phyloP scores from a whole-genome alignment of 2,888 invertebrate species.

The Lumbricus terrestris region DNA sequence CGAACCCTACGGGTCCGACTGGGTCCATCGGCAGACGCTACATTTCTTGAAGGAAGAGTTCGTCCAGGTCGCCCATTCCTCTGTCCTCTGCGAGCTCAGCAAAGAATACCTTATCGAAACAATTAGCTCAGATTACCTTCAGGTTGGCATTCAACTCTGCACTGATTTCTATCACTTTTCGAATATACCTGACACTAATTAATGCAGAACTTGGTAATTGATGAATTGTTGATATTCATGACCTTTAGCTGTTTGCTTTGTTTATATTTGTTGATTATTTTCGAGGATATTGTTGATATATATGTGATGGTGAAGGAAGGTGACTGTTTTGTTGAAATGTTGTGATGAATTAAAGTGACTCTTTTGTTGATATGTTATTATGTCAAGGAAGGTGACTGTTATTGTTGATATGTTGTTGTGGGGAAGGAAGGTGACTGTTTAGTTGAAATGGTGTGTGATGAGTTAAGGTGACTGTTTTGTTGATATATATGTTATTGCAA shows the following conservation, averaged over 20 bases:
- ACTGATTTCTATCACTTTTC: background rate
- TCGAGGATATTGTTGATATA: no score
- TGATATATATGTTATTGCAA: background rate
- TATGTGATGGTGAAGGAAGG: no score
- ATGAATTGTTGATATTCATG: background rate
- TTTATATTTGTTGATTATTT: no score
- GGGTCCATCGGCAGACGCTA: conserved; percentile 85
- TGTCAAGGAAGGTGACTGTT: no score
- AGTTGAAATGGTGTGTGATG: no score
- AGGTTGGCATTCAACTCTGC: conserved; percentile 50
- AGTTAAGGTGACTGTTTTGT: background rate
- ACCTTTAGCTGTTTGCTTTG: background rate
- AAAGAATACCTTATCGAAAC: conserved; percentile 74
- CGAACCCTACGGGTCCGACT: conserved; percentile 85
- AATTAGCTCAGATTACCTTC: conserved; percentile 73
- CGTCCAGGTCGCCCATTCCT: conserved; percentile 64
- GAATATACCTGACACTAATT: background rate
- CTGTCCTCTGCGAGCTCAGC: conserved; percentile 75
- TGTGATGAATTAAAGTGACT: no score
- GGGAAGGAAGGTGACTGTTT: no score
- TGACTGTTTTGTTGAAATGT: no score
- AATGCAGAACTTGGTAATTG: background rate
- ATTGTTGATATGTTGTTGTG: no score
- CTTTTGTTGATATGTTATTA: no score
- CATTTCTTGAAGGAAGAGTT: conserved; percentile 92